Evolutionary conservation across 2,113 vertebrate genomes (phyloP).

Genomic region (human (Homo sapiens)): GRCh38 chr2:214460001-214460500

Average conservation of each 20-base stretch:
- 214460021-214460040: no score
- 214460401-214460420: neutral
- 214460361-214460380: neutral
- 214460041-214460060: no score
- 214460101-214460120: no score
- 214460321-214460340: no score
- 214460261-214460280: neutral
- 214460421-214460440: neutral
- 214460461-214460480: neutral
- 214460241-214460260: neutral
- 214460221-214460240: neutral
- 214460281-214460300: neutral
- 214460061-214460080: no score
- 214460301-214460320: neutral
- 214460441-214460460: neutral
- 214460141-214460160: no score
- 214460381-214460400: neutral
- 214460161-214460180: no score
- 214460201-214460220: neutral
- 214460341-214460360: no score
- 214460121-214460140: no score
- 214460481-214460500: neutral
- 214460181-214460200: no score
- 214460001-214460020: no score
- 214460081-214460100: no score